Evolutionary conservation across 2,797 vertebrate species (phyloP).

Genomic region (Picus viridis): DNA sequence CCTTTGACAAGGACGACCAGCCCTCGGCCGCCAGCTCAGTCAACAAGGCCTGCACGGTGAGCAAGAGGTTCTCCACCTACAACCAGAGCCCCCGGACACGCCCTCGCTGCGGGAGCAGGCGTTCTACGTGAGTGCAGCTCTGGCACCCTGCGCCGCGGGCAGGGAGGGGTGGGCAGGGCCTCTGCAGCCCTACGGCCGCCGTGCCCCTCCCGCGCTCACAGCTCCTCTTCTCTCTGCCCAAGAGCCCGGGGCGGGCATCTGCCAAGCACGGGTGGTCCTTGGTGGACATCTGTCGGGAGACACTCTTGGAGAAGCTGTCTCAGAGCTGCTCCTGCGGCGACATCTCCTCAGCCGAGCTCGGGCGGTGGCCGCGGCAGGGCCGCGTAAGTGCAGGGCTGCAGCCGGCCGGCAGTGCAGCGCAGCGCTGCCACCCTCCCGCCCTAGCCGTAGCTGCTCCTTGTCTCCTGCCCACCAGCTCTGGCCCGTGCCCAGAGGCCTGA

Average conservation of each 20-base stretch:
- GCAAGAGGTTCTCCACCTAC: constrained; percentile 93
- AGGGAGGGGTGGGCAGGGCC: not conserved
- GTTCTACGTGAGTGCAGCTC: constrained; percentile 90
- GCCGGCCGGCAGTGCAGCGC: constrained; percentile 38
- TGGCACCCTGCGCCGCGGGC: not conserved
- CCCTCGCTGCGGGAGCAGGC: constrained; percentile 93
- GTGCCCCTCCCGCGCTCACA: not conserved
- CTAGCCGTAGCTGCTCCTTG: not conserved
- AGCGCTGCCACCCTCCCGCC: not conserved
- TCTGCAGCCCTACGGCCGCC: not conserved
- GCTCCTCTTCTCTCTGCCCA: constrained; percentile 67
- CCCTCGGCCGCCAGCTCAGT: constrained; percentile 86
- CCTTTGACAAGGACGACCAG: constrained; percentile 96
- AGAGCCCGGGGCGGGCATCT: constrained; percentile 69
- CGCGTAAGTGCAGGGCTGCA: constrained; percentile 80
- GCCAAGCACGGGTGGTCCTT: constrained; percentile 83
- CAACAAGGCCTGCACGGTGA: constrained; percentile 90
- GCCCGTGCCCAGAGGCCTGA: not conserved
- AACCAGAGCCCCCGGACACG: constrained; percentile 93
- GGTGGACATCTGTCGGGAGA: constrained; percentile 87
- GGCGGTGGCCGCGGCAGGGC: constrained; percentile 69
- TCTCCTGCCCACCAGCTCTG: not conserved
- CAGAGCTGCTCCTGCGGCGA: constrained; percentile 85
- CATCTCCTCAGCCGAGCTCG: constrained; percentile 76
- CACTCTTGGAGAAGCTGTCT: constrained; percentile 81